These are phyloP conservation scores for Frieseomelitta varia DNA, from an alignment of 1,140 invertebrate genomes.

Conservation along the genomic window DNA sequence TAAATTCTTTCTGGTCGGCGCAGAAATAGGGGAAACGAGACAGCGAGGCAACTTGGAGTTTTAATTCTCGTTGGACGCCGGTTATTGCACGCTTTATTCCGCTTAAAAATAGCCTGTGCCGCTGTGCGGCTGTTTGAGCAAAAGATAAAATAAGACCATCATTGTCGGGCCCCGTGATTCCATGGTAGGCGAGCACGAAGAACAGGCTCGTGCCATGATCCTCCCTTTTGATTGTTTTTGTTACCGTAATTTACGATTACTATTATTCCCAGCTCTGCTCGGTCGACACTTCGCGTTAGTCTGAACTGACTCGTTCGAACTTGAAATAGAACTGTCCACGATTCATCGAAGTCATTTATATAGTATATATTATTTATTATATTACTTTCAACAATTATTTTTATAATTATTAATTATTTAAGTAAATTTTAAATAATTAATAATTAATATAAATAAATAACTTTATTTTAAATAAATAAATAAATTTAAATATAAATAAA, in stretches of 20 bases:
- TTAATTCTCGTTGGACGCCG: constrained; percentile 5
- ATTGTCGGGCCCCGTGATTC: not conserved
- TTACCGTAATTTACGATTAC: constrained; percentile 11
- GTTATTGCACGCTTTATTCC: constrained; percentile 10
- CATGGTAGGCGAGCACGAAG: not conserved
- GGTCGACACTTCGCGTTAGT: not conserved
- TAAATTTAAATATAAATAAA: too few species aligned
- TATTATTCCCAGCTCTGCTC: not conserved
- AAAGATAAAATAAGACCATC: not conserved
- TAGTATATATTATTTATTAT: too few species aligned
- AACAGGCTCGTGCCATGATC: constrained; percentile 4
- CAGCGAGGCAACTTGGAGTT: not conserved
- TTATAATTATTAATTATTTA: too few species aligned
- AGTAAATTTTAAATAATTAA: too few species aligned
- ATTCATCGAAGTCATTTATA: too few species aligned
- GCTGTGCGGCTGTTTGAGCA: not conserved
- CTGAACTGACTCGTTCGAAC: not conserved
- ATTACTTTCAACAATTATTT: too few species aligned
- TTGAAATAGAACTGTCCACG: not conserved
- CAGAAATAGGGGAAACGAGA: constrained; percentile 6
- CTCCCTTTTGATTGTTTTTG: not conserved
- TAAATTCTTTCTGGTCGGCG: constrained; percentile 1
- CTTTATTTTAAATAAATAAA: too few species aligned
- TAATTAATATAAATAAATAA: too few species aligned
- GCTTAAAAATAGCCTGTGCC: constrained; percentile 4